These are phyloP conservation scores for Camponotus pennsylvanicus DNA, from an alignment of 1,140 invertebrate species.

Conservation along the genomic window DNA sequence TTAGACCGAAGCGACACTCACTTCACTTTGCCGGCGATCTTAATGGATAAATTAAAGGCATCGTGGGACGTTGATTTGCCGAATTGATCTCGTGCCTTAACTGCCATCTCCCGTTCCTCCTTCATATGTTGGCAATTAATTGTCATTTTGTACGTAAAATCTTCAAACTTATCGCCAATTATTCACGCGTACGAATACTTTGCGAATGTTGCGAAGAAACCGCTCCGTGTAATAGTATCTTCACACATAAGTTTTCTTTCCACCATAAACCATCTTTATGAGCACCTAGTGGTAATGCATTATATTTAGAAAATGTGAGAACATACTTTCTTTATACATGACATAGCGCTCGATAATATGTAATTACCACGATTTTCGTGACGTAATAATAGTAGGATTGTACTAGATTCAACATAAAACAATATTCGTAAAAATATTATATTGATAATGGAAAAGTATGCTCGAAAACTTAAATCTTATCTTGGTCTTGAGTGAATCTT, in stretches of 20 bases:
- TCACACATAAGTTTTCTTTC: neutral
- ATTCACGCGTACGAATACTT: constrained; percentile 11
- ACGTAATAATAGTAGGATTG: neutral
- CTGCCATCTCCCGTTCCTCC: neutral
- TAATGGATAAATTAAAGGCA: constrained; percentile 30
- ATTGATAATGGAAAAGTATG: too few relatives aligned
- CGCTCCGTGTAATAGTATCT: constrained; percentile 24
- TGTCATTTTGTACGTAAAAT: neutral
- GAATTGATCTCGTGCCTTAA: constrained; percentile 28
- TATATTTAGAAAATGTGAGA: constrained; percentile 30
- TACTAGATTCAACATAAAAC: too few relatives aligned
- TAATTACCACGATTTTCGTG: neutral
- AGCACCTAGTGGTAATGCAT: neutral
- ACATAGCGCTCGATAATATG: neutral
- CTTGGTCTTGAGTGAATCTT: too few relatives aligned
- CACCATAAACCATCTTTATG: constrained; percentile 14
- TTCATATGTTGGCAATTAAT: constrained; percentile 45
- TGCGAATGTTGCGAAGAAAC: neutral
- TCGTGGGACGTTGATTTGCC: constrained; percentile 37
- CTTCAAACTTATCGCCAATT: constrained; percentile 24
- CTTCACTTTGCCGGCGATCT: constrained; percentile 46
- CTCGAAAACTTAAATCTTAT: too few relatives aligned
- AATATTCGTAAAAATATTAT: too few relatives aligned
- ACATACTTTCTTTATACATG: neutral
- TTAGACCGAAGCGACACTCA: constrained; percentile 65